Evolutionary conservation across 2,797 vertebrate genomes (phyloP).

Genomic region (Alosa sapidissima): DNA sequence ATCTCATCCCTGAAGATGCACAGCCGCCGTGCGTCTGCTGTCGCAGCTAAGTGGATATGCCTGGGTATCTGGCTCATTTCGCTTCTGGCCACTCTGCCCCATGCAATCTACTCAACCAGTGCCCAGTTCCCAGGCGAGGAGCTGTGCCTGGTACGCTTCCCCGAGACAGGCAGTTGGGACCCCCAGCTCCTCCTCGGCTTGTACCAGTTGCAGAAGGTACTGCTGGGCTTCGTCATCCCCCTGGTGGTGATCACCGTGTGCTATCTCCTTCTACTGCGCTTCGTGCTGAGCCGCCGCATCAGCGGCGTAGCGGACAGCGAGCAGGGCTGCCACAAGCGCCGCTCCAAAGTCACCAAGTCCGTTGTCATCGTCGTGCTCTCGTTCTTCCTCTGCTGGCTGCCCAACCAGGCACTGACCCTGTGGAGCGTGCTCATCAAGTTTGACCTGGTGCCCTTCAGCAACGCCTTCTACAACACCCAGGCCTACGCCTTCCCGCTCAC

Average conservation of each 20-base stretch:
- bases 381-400: constrained; percentile 84
- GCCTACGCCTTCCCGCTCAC: constrained; percentile 78
- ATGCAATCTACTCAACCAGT: constrained; percentile 78
- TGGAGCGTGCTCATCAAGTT: constrained; percentile 83
- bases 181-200: constrained; percentile 77
- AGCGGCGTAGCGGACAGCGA: constrained; percentile 58
- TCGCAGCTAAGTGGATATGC: constrained; percentile 72
- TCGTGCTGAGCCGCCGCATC: constrained; percentile 70
- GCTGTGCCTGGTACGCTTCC: constrained; percentile 75
- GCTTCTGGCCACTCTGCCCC: constrained; percentile 72
- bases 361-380: constrained; percentile 77
- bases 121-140: constrained; percentile 72
- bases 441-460: constrained; percentile 77
- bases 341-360: constrained; percentile 79
- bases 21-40: constrained; percentile 62
- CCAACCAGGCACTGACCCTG: constrained; percentile 78
- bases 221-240: constrained; percentile 75
- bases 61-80: constrained; percentile 74
- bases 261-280: constrained; percentile 73
- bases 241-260: constrained; percentile 72
- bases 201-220: constrained; percentile 76
- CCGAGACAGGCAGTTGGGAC: constrained; percentile 74
- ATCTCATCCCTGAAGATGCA: constrained; percentile 76
- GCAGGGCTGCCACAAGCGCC: constrained; percentile 62
- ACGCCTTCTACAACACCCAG: constrained; percentile 79